Evolutionary conservation across 1,140 invertebrate species (phyloP).

Genomic region (Microplitis mediator): DNA sequence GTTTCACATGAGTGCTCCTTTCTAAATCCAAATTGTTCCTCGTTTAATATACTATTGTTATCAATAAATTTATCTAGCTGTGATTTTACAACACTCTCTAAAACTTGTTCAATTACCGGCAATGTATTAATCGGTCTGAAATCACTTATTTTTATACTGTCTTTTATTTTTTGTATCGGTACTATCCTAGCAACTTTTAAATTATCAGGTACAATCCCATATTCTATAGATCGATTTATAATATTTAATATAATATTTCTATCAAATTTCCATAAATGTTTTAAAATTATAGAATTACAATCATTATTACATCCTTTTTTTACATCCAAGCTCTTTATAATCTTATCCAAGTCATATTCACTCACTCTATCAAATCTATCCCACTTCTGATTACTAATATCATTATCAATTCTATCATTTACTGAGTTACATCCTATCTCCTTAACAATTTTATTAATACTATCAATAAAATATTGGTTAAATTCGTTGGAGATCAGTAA

Average conservation of each 20-base stretch:
- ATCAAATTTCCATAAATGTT: no score
- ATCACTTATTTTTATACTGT: slow-evolving; percentile 25
- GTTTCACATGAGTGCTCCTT: slow-evolving; percentile 19
- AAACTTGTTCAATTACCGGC: slow-evolving; percentile 31
- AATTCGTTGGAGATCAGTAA: neutral
- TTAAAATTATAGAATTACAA: no score
- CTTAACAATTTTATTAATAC: neutral
- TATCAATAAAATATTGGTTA: neutral
- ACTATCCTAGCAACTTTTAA: slow-evolving; percentile 32
- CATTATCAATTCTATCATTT: neutral
- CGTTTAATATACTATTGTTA: slow-evolving; percentile 15
- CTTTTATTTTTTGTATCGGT: slow-evolving; percentile 33
- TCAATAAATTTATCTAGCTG: slow-evolving; percentile 23
- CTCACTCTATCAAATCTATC: no score
- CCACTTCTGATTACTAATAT: no score
- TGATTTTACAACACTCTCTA: slow-evolving; percentile 13
- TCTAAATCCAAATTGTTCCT: slow-evolving; percentile 24
- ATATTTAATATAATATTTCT: neutral
- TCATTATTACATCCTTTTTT: no score
- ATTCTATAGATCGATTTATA: slow-evolving; percentile 22
- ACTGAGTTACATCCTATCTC: neutral
- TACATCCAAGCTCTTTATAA: no score
- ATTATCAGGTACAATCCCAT: slow-evolving; percentile 10
- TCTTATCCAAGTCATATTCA: no score
- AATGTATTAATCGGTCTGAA: slow-evolving; percentile 33